Evolutionary conservation across 1,140 invertebrate genomes (phyloP), one percentile per base, ranked within the genome.

Genomic region (Calycopis cecrops): DNA sequence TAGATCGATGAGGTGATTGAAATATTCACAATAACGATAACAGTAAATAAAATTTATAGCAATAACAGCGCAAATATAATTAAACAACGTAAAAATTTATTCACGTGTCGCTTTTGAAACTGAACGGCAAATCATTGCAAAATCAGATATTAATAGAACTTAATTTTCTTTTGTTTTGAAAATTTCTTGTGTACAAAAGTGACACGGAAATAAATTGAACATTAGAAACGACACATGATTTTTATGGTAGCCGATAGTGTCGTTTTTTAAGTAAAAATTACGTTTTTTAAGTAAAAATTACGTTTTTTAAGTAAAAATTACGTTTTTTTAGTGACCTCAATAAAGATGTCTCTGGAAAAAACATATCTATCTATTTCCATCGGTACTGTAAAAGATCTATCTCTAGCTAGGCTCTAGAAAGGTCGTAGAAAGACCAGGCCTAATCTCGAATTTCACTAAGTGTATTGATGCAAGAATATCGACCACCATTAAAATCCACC

Each of bases 11-110:
- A 63, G 47, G 48, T 55, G 48, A 61, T 59, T 64, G 59, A 58
- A 57, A 55, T 57, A 54, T 57, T 51, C 52, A 64, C 57, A 59
- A 42, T 59, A 62, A 67, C 55, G 49, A 62, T 65, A 67, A 67
- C 65, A 67, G 53, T 52, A 67, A 67, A 67, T 67, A 67, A 67
- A 67, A 64, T 67, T 62, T 67, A 52, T 48, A 65, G 50, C 44
- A 55, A 64, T 62, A 67, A 67, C 65, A 67, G 59, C 57, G 28
- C 40, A 40, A 51, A 56, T 48, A 50, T 28, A 28, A 28, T 28
- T 28, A 28, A 50, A 33, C 12, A 12, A 9, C 21, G 33, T 11
- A 10, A 33, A n/a, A 6, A 12, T 50, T n/a, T 33, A 12, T n/a
- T 11, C 12, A 10, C 28, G 17, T 28, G 28, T 12, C 33, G 40